A percentile compares a stretch with the other conserved stretches of the same genome.
phyloP scores from a whole-genome alignment of 2,797 vertebrate species.

The Pachyuromys duprasi region DNA sequence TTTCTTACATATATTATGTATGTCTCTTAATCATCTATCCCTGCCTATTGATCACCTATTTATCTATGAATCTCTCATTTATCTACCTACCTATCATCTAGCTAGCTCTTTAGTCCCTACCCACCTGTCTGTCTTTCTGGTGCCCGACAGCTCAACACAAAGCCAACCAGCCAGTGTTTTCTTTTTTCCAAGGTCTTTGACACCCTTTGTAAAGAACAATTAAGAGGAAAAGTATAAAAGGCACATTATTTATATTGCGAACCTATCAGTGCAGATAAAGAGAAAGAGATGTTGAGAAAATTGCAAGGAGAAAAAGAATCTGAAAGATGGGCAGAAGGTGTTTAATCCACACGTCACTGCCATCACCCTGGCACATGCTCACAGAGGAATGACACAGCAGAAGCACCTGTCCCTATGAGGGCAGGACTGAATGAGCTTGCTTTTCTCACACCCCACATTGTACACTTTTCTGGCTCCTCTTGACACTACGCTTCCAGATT shows the following conservation, averaged over 20 bases:
- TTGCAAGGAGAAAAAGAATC: background rate
- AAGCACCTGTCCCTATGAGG: rapidly evolving
- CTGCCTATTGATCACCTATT: background rate
- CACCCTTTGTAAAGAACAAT: background rate
- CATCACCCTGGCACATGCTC: rapidly evolving
- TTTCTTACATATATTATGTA: background rate
- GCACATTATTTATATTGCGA: background rate
- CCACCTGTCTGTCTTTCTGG: background rate
- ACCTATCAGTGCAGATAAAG: background rate
- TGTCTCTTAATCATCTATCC: background rate
- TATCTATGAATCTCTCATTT: too few relatives aligned
- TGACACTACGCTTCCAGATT: too few relatives aligned
- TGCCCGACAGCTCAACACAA: background rate
- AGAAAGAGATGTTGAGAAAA: background rate
- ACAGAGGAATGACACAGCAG: rapidly evolving
- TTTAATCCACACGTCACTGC: rapidly evolving
- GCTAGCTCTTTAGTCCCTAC: background rate
- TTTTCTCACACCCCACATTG: rapidly evolving
- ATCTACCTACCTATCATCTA: background rate
- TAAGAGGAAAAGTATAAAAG: background rate
- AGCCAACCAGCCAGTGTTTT: background rate
- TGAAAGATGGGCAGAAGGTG: rapidly evolving
- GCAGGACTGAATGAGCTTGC: rapidly evolving
- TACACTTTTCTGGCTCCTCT: rapidly evolving
- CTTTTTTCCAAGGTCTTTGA: background rate